Conservation (phyloP, 92 coral and sea anemone genomes). For the Zoanthus solanderi region DNA sequence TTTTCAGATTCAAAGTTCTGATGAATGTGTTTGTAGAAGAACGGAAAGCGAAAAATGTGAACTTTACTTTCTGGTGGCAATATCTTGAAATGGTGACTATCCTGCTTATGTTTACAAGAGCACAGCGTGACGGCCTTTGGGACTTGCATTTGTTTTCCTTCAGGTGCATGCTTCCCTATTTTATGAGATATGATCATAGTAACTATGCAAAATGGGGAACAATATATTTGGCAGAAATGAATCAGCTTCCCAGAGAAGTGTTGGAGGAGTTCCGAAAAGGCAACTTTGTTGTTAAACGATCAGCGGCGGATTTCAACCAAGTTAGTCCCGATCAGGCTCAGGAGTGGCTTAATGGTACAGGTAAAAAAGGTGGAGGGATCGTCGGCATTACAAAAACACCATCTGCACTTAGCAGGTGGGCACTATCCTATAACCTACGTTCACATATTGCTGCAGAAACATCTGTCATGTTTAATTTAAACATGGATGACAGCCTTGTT, state of each 20-base stretch:
- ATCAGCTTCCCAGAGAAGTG: slow-evolving; percentile 53
- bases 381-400: slow-evolving; percentile 67
- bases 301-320: no score
- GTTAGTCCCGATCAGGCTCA: no score
- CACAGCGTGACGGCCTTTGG: slow-evolving; percentile 27
- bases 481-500: slow-evolving; percentile 22
- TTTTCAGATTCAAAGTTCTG: neutral
- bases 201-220: slow-evolving; percentile 68
- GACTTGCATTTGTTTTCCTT: slow-evolving; percentile 57
- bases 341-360: slow-evolving; percentile 65
- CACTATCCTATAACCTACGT: slow-evolving; percentile 63
- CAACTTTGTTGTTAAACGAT: no score
- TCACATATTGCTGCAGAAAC: slow-evolving; percentile 61
- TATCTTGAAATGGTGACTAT: slow-evolving; percentile 66
- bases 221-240: slow-evolving; percentile 62
- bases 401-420: slow-evolving; percentile 70
- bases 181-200: slow-evolving; percentile 54
- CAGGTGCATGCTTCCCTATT: slow-evolving; percentile 66
- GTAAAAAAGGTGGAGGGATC: slow-evolving; percentile 67
- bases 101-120: no score
- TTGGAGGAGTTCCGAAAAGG: slow-evolving; percentile 37
- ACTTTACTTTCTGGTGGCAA: slow-evolving; percentile 56
- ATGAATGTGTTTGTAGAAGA: neutral
- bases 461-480: neutral
- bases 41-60: no score